Evolutionary conservation across 2,113 vertebrate genomes (phyloP).

Genomic region (Axis porcinus): DNA sequence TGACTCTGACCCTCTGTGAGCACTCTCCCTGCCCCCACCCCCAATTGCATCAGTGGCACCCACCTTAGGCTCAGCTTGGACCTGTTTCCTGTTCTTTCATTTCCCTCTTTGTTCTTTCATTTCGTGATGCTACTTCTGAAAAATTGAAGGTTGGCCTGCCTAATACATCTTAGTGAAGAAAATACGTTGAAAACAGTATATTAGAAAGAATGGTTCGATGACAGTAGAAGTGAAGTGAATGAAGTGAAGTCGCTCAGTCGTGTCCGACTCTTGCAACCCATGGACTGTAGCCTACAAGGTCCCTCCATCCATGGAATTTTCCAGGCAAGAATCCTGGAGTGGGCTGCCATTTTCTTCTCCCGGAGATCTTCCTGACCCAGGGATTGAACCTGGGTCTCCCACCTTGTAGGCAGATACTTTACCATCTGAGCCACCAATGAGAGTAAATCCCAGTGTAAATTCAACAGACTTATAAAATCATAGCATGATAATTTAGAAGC

Average conservation of each 20-base stretch:
- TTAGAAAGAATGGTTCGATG: background rate
- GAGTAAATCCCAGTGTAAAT: background rate
- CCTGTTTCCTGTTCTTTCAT: background rate
- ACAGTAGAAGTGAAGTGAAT: background rate
- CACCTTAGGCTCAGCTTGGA: background rate
- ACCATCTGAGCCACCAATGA: background rate
- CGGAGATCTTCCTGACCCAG: background rate
- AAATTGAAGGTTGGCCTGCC: background rate
- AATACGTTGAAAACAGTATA: background rate
- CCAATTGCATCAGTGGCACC: background rate
- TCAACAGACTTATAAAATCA: background rate
- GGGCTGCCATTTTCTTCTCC: background rate
- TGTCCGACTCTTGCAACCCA: background rate
- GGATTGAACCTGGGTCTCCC: background rate
- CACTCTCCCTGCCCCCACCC: background rate
- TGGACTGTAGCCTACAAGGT: background rate
- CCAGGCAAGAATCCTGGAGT: background rate
- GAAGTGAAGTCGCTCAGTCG: fast-evolving
- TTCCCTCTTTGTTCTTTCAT: background rate
- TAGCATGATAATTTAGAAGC: background rate
- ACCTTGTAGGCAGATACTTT: background rate
- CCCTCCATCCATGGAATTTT: background rate
- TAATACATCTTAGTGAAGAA: background rate
- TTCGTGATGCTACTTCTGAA: background rate
- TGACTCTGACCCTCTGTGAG: no score